Percentiles rank a stretch among this genome's conserved stretches.
phyloP scores from a whole-genome alignment of 2,888 invertebrate species.

The Dilophus febrilis region DNA sequence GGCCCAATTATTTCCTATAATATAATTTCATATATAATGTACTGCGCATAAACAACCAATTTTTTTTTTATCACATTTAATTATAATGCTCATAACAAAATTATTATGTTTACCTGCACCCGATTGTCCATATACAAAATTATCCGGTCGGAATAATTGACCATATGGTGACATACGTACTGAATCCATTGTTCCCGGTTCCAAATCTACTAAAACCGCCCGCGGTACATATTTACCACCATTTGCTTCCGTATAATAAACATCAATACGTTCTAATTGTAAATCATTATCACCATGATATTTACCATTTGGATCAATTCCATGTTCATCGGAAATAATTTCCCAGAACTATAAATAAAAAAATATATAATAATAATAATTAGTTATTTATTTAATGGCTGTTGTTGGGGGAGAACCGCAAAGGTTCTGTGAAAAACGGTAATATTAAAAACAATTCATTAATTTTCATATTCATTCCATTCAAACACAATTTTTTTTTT shows the following conservation, averaged over 20 bases:
- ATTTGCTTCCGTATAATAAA: conserved; percentile 63
- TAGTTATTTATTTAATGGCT: too few species aligned
- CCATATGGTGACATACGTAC: conserved; percentile 39
- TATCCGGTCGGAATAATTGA: conserved; percentile 69
- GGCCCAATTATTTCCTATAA: conserved; percentile 73
- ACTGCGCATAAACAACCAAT: not conserved
- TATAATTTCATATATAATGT: not conserved
- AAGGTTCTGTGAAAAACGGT: too few species aligned
- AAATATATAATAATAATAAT: conserved; percentile 5
- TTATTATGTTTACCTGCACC: conserved; percentile 45
- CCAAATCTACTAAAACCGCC: conserved; percentile 70
- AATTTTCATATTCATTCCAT: too few species aligned
- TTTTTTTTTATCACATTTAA: conserved; percentile 1
- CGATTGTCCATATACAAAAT: conserved; percentile 66
- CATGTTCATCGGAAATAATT: conserved; percentile 68
- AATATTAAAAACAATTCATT: too few species aligned
- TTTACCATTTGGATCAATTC: conserved; percentile 53
- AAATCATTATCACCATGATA: conserved; percentile 56
- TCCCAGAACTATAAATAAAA: conserved; percentile 45
- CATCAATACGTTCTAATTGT: conserved; percentile 60
- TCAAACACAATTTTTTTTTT: too few species aligned
- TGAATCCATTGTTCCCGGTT: conserved; percentile 62
- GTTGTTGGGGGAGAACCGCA: too few species aligned
- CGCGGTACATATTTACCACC: conserved; percentile 65
- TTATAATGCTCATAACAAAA: conserved; percentile 4